Evolutionary conservation across 2,113 vertebrate genomes (phyloP).

Genomic region (Vombatus ursinus): DNA sequence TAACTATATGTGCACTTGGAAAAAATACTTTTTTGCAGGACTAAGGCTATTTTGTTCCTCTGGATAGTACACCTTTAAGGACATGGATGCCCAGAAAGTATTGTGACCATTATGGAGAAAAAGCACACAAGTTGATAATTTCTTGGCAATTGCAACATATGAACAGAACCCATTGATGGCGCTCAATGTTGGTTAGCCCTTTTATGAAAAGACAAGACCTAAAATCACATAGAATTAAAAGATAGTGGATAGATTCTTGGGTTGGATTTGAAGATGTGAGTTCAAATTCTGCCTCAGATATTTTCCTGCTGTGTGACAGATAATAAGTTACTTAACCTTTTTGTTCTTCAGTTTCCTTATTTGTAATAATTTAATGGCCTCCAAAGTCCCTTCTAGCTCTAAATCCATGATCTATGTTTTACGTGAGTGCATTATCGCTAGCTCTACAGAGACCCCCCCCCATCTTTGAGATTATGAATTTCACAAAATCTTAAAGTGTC

Average conservation of each 20-base stretch:
- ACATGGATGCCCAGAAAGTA: background rate
- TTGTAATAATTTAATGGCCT: background rate
- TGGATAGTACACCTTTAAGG: background rate
- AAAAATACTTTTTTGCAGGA: background rate
- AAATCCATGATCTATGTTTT: background rate
- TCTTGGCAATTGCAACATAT: background rate
- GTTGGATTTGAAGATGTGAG: background rate
- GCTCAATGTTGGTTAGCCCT: background rate
- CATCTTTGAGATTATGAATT: background rate
- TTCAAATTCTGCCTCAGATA: background rate
- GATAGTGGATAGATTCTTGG: background rate
- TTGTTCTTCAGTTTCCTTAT: background rate
- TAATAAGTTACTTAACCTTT: background rate
- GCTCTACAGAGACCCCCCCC: background rate
- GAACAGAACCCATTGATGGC: background rate
- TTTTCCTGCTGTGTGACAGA: background rate
- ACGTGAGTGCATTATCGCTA: background rate
- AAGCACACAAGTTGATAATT: background rate
- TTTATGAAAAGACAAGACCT: background rate
- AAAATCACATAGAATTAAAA: background rate
- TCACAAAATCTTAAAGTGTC: background rate
- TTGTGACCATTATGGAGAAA: background rate
- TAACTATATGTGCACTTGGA: background rate
- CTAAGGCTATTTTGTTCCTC: background rate
- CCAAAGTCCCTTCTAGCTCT: background rate